Conservation (phyloP, 2,888 invertebrate species). For the Achlya flavicornis region DNA sequence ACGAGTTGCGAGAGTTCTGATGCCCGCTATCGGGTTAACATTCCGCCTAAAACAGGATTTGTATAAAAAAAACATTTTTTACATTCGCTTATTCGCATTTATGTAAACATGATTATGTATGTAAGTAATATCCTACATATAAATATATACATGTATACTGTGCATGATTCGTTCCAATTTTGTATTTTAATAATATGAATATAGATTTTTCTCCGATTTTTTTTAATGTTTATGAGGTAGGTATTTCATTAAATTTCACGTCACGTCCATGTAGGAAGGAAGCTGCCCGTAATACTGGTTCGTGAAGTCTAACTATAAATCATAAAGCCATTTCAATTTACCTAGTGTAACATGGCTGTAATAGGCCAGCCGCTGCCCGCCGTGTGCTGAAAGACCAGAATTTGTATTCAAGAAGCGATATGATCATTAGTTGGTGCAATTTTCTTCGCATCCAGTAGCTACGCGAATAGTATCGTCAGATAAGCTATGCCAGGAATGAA, state of each 20-base stretch:
- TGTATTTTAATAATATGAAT: background rate
- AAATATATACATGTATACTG: background rate
- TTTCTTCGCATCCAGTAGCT: slow-evolving; percentile 71
- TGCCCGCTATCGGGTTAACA: background rate
- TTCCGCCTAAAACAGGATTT: too few relatives aligned
- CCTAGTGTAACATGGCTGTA: slow-evolving; percentile 68
- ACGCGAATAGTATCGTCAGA: slow-evolving; percentile 65
- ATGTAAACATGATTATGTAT: too few relatives aligned
- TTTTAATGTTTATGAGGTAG: slow-evolving; percentile 22
- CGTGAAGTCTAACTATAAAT: slow-evolving; percentile 77
- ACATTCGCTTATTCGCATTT: too few relatives aligned
- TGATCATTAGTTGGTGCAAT: slow-evolving; percentile 80
- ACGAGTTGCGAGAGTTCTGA: slow-evolving; percentile 25
- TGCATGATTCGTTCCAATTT: background rate
- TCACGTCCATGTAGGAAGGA: slow-evolving; percentile 70
- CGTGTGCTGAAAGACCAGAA: slow-evolving; percentile 74
- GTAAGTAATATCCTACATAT: too few relatives aligned
- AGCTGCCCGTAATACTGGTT: slow-evolving; percentile 72
- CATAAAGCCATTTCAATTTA: slow-evolving; percentile 80
- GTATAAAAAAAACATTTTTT: too few relatives aligned
- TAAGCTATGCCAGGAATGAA: slow-evolving; percentile 64
- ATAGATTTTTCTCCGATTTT: slow-evolving; percentile 18
- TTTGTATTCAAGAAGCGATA: slow-evolving; percentile 80
- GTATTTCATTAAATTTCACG: slow-evolving; percentile 60
- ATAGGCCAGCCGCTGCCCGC: slow-evolving; percentile 66